A percentile compares a stretch with the other conserved stretches of the same genome.
These are phyloP conservation scores for Stegastes partitus DNA, from an alignment of 2,113 vertebrate genomes.

Conservation along the genomic window DNA sequence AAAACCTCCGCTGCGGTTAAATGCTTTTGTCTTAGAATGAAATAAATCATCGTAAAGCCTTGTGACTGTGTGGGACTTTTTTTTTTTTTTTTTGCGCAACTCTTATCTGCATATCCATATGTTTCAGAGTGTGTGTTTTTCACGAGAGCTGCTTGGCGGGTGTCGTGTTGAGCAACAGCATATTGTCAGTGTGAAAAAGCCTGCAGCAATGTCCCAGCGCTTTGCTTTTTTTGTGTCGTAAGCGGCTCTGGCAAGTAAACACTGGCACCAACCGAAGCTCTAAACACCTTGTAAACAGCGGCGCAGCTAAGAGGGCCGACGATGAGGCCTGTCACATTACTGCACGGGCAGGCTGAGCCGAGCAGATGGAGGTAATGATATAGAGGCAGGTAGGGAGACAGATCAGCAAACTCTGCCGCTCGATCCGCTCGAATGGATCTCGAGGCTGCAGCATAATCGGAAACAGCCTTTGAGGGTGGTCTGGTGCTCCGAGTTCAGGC, in stretches of 20 bases:
- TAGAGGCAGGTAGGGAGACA: constrained; percentile 20
- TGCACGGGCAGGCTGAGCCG: constrained; percentile 3
- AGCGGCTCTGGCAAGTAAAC: constrained; percentile 51
- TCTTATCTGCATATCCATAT: constrained; percentile 47
- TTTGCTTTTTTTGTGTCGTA: constrained; percentile 36
- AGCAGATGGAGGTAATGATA: constrained; percentile 46
- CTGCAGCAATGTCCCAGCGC: constrained; percentile 61
- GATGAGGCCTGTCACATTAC: constrained; percentile 42
- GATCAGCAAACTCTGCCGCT: constrained; percentile 4
- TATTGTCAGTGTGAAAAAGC: constrained; percentile 63
- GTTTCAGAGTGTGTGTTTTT: constrained; percentile 13
- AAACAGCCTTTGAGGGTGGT: constrained; percentile 44
- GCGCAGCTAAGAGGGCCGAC: constrained; percentile 22
- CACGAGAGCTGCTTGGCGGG: constrained; percentile 35
- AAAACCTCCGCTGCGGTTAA: not conserved
- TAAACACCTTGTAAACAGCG: constrained; percentile 71
- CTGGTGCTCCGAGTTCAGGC: constrained; percentile 10
- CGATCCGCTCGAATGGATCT: constrained; percentile 18
- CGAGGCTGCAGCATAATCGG: constrained; percentile 10
- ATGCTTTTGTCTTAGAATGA: not conserved
- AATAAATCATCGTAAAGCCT: constrained; percentile 52
- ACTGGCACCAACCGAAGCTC: constrained; percentile 53
- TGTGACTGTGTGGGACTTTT: not conserved
- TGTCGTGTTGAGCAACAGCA: constrained; percentile 53
- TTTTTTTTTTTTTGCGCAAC: not conserved